Conservation (phyloP, 2,888 invertebrate species). For the Listrodromus nycthemerus region DNA sequence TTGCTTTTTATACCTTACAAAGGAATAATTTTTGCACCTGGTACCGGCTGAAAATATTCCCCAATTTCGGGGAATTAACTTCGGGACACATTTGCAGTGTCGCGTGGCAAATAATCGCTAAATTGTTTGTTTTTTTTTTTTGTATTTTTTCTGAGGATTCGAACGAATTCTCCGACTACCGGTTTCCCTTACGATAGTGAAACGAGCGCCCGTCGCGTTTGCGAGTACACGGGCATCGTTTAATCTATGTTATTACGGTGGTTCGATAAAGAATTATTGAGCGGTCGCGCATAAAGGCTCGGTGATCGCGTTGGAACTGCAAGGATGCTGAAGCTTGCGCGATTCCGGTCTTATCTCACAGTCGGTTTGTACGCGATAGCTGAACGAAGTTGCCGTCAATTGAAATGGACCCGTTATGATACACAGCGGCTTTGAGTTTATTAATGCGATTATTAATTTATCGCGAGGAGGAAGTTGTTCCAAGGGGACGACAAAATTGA, state of each 20-base stretch:
- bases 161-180: slow-evolving; percentile 17
- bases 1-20: no score
- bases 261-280: slow-evolving; percentile 54
- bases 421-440: neutral
- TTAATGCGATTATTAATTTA: slow-evolving; percentile 44
- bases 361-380: neutral
- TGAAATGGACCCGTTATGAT: slow-evolving; percentile 24
- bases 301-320: neutral
- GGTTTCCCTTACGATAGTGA: slow-evolving; percentile 7
- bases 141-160: neutral
- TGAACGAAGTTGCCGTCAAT: neutral
- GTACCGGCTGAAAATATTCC: neutral
- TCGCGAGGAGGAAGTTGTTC: slow-evolving; percentile 36
- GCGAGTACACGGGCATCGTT: slow-evolving; percentile 43
- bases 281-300: slow-evolving; percentile 2
- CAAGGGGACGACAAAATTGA: slow-evolving; percentile 8
- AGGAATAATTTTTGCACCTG: neutral
- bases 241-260: slow-evolving; percentile 51
- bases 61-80: neutral
- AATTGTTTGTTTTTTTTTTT: slow-evolving; percentile 13
- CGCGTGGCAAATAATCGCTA: slow-evolving; percentile 23
- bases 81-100: neutral
- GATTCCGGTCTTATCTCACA: neutral
- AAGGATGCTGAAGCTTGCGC: neutral
- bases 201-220: slow-evolving; percentile 38